Base-by-base conservation (phyloP, 2,888 invertebrate species). In the Hedya salicella region DNA sequence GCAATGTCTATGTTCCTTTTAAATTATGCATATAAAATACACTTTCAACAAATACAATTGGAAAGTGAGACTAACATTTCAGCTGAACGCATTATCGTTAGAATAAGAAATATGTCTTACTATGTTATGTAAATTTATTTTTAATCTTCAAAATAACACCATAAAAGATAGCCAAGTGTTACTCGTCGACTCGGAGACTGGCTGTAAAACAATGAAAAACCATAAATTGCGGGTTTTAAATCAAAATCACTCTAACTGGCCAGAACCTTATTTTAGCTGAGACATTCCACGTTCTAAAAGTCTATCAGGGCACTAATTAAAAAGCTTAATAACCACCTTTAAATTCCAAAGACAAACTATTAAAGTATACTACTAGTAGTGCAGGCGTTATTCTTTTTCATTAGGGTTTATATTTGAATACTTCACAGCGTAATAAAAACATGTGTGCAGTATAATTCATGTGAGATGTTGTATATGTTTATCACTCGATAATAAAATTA, bases 281-380 rank as follows among this genome's bases (percentile, higher is more conserved):
- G 73, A 76, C 76, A 82, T 82, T 81, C 82, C 83, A 79, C 73
- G 81, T 79, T 78, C 71, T 75, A 82, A 78, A 83, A 81, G 76
- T 78, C 76, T 75, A 76, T 78, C 72, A 70, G 77, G 81, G 76
- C 76, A 85, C 89, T 90, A 91, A 91, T 91, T 90, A 91, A 86
- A 81, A 82, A 80, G 78, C 82, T 85, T 88, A 90, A 88, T 86
- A 89, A 83, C 81, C 78, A 74, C 83, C 84, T 89, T 87, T 87
- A 88, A 91, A 91, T 89, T 89, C 87, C 89, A 87, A 88, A 88
- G 86, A 81, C 72, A 77, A 82, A 82, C 85, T 86, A 83, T 85
- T 89, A 89, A 89, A 25, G 30, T 57, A 44, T 44, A 25, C 44
- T 17, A 17, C 11, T 14, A 32, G 16, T 2, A 17, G 16, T 30